Evolutionary conservation across 2,113 vertebrate species (phyloP), one percentile per base, ranked within the genome.

Genomic region (Antennarius striatus): DNA sequence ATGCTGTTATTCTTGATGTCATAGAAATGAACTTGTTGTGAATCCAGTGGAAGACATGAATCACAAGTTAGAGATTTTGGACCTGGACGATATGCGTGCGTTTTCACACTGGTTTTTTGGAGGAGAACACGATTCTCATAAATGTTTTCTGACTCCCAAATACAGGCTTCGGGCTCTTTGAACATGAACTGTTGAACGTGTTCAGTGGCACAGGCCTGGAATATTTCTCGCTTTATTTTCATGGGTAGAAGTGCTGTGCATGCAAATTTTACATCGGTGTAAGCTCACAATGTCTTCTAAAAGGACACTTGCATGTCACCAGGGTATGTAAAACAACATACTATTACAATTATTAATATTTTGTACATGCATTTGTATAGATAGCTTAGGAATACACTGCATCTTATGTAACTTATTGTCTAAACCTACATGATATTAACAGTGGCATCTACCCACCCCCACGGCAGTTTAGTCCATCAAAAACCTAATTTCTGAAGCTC

Each of bases 401-500:
- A n/a, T 14, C n/a, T 50, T 32, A 48, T 12, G 9, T 61, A 16
- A 15, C 17, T 28, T 5, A 42, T 1, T 22, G 22, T 22, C 22
- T 22, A 22, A 14, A 6, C 14, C 53, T 47, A n/a, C 12, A 57
- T 16, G 56, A 22, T 22, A 50, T 42, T 36, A 68, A 39, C 10
- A 39, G 29, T 49, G 52, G 46, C 54, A 58, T 46, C 65, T 68
- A 46, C n/a, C 28, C 15, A 64, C 52, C 52, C 63, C 61, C 1
- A 0, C 40, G 51, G 55, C 29, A 17, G 43, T 65, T 67, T 59
- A 63, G 60, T 58, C 51, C 60, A 64, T 70, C 64, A 75, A 51
- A 83, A 77, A 64, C 52, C 45, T 73, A 0, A 65, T 80, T 76
- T 76, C 47, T 66, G n/a, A 65, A 42, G 22, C 54, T 30, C 29